These are phyloP conservation scores for Tragelaphus eurycerus DNA, from an alignment of 2,797 vertebrate species.

Conservation along the genomic window DNA sequence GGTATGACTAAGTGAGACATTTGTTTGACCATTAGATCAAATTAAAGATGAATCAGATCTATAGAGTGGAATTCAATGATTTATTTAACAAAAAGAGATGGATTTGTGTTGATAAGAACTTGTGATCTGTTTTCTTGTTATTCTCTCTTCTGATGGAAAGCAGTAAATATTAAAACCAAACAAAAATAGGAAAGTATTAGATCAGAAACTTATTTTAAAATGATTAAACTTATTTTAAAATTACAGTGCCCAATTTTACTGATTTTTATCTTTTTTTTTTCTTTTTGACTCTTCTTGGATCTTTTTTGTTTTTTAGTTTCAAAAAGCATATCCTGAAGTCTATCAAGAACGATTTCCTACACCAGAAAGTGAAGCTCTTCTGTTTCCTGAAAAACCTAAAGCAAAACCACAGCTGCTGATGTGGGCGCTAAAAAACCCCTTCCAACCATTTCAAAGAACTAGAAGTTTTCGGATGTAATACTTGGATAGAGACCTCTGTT, in stretches of 20 bases:
- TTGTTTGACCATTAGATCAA: slow-evolving; percentile 14
- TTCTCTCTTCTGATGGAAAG: not conserved
- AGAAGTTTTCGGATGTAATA: slow-evolving; percentile 94
- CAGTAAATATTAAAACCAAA: not conserved
- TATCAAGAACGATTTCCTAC: slow-evolving; percentile 93
- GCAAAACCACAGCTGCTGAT: slow-evolving; percentile 88
- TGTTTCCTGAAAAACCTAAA: slow-evolving; percentile 89
- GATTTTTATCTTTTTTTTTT: not conserved
- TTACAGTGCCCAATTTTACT: not conserved
- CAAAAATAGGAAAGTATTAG: not conserved
- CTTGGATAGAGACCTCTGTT: not conserved
- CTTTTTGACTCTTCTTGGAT: not conserved
- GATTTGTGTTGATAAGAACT: not conserved
- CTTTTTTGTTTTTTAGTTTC: slow-evolving; percentile 87
- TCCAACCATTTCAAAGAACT: slow-evolving; percentile 96
- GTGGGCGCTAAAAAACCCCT: slow-evolving; percentile 92
- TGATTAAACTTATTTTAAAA: slow-evolving; percentile 4
- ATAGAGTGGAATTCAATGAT: not conserved
- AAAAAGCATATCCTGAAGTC: slow-evolving; percentile 94
- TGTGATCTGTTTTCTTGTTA: not conserved
- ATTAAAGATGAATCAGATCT: slow-evolving; percentile 21
- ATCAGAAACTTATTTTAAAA: slow-evolving; percentile 2
- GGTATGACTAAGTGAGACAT: not conserved
- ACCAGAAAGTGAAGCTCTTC: slow-evolving; percentile 89
- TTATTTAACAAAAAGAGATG: not conserved